Base-by-base conservation (phyloP, 2,113 vertebrate genomes). In the Camelus dromedarius region DNA sequence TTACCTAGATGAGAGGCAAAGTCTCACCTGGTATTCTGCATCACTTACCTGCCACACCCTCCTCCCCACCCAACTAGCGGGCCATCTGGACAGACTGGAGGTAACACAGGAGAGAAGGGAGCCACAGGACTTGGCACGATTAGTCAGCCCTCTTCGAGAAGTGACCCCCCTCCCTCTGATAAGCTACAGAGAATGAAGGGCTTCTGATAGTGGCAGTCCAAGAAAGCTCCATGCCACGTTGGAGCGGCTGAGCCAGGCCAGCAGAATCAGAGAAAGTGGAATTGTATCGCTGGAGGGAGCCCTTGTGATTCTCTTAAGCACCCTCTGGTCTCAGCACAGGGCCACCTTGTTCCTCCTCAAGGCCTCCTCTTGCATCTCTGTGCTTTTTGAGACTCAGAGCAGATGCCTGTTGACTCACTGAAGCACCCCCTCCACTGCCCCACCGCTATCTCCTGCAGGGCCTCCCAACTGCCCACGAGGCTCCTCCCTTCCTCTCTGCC, bases 101-200 rank as follows among this genome's bases (percentile, higher is more conserved):
- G 48, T 60, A 8, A 5, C 35, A 0, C 12, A 48, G 60, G 26
- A 30, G 72, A 50, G 66, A 62, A 67, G 26, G 75, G 52, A 42
- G 28, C 26, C 48, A 12, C 1, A 8, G 60, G 50, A 42, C 3
- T 6, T 35, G 30, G 16, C 1, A 0, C 32, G 6, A 0, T 38
- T 20, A 12, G 82, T 70, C 54, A 83, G 82, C n/a, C 48, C 62
- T 77, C 48, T 26, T 16, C 1, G 73, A 85, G 79, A 60, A 30
- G 20, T 35, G 20, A 2, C 18, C 52, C 35, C 60, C 60, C 0
- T 30, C 16, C 13, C 10, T 60, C 46, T 38, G 62, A 75, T 18
- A 54, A 76, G 15, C 20, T 28, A 30, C 84, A 42, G 6, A 50
- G 82, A 89, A 84, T 35, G 0, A 20, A 91, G 75, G 82, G 4